Base-by-base conservation (phyloP, 2,888 invertebrate species). In the Ophonus ardosiacus region DNA sequence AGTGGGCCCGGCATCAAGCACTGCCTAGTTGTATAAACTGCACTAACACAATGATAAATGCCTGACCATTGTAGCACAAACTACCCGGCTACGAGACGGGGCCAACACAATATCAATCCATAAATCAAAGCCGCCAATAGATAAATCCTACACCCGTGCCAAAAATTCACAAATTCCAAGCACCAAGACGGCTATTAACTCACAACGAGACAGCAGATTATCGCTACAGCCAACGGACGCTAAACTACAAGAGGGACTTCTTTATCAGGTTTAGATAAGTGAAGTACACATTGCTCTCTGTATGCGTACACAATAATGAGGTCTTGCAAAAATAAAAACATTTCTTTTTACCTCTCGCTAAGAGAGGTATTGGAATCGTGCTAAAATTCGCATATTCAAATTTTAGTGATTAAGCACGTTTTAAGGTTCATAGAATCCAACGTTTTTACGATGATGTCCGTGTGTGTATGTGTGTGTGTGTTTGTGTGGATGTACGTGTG, bases 41-140 rank as follows among this genome's bases (percentile, higher is more conserved):
- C 85, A 85, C 85, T 85, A 85, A 85, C 85, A 79, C 85, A 85
- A 80, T 85, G 85, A 85, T 85, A 71, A 80, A 85, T 85, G 85
- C 80, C 57, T 85, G 85, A 85, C 85, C 85, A 85, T 85, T 85
- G 85, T 85, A 78, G 78, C 78, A 78, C 78, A 78, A 78, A 78
- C 78, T 78, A 85, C 85, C 85, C 38, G 56, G 78, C 78, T 56
- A 76, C 43, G 78, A 78, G 78, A 78, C 78, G 76, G 56, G 78
- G n/a, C 57, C 18, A 78, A 57, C 78, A 91, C 90, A 91, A 91
- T 90, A 90, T 90, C 90, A 90, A 89, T 89, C 89, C 90, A 91
- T 91, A 91, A 91, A 91, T 91, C 91, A 90, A 90, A 89, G 88
- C 89, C 57, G 6, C 80, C 90, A 89, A 90, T 90, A 90, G 90